Conservation (phyloP, 2,888 invertebrate genomes). For the Spodoptera littoralis region DNA sequence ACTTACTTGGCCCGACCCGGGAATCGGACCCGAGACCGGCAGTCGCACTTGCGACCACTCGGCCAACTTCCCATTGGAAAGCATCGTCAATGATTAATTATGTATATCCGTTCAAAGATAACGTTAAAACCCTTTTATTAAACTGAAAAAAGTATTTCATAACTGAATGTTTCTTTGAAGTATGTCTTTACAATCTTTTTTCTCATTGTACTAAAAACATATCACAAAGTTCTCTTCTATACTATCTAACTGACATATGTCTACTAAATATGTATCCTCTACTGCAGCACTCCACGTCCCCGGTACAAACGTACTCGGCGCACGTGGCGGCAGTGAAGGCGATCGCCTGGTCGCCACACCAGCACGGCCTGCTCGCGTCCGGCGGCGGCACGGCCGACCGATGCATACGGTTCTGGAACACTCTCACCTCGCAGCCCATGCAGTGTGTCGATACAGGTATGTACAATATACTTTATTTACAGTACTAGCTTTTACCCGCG, state of each 20-base stretch:
- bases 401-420: constrained; percentile 99
- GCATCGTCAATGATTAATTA: too few species aligned
- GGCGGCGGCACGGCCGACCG: constrained; percentile 99
- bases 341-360: constrained; percentile 99
- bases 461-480: constrained; percentile 14
- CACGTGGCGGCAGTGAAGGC: constrained; percentile 99
- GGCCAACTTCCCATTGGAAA: too few species aligned
- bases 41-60: too few species aligned
- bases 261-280: too few species aligned
- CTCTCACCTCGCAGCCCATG: constrained; percentile 98
- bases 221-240: background rate
- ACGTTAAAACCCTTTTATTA: too few species aligned
- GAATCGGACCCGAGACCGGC: too few species aligned
- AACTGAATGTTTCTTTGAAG: background rate
- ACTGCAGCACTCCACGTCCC: constrained; percentile 93
- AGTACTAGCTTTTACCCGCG: too few species aligned
- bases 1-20: too few species aligned
- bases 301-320: constrained; percentile 98
- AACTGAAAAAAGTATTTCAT: too few species aligned
- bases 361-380: constrained; percentile 98
- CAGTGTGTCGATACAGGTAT: constrained; percentile 98
- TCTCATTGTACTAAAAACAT: too few species aligned
- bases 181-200: too few species aligned
- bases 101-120: too few species aligned
- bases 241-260: background rate